Percentiles rank a stretch among this genome's conserved stretches.
These are phyloP conservation scores for Phrynocephalus vlangalii DNA, from an alignment of 2,797 vertebrate species.

Conservation along the genomic window DNA sequence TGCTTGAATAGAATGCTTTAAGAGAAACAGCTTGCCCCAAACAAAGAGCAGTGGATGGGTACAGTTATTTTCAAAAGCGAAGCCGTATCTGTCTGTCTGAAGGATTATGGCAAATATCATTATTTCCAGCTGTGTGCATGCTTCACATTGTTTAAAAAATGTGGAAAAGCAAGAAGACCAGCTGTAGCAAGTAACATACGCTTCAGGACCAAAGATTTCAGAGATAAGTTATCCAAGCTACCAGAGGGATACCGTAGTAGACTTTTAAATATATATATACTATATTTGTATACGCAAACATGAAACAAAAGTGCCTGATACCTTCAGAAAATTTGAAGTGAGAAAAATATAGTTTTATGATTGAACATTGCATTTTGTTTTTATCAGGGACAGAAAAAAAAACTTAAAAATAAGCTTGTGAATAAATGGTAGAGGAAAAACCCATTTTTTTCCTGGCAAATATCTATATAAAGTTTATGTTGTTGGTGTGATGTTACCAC, in stretches of 20 bases:
- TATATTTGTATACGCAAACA: constrained; percentile 91
- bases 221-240: constrained; percentile 83
- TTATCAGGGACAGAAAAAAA: constrained; percentile 82
- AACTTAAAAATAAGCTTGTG: constrained; percentile 84
- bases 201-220: constrained; percentile 98
- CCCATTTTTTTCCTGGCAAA: constrained; percentile 80
- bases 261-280: constrained; percentile 69
- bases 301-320: constrained; percentile 96
- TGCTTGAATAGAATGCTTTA: constrained; percentile 72
- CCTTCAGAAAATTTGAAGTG: constrained; percentile 83
- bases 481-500: constrained; percentile 76
- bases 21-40: constrained; percentile 74
- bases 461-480: constrained; percentile 79
- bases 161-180: constrained; percentile 76
- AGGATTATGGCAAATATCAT: constrained; percentile 71
- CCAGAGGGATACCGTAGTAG: constrained; percentile 63
- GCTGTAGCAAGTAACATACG: constrained; percentile 80
- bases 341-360: constrained; percentile 81
- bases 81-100: constrained; percentile 32
- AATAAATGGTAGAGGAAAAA: constrained; percentile 86
- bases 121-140: constrained; percentile 78
- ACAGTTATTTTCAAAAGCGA: constrained; percentile 69
- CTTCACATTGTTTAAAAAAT: constrained; percentile 77
- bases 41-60: constrained; percentile 73
- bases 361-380: constrained; percentile 80